Evolutionary conservation across 2,888 invertebrate species (phyloP).

Genomic region (Stenodema calcarata): DNA sequence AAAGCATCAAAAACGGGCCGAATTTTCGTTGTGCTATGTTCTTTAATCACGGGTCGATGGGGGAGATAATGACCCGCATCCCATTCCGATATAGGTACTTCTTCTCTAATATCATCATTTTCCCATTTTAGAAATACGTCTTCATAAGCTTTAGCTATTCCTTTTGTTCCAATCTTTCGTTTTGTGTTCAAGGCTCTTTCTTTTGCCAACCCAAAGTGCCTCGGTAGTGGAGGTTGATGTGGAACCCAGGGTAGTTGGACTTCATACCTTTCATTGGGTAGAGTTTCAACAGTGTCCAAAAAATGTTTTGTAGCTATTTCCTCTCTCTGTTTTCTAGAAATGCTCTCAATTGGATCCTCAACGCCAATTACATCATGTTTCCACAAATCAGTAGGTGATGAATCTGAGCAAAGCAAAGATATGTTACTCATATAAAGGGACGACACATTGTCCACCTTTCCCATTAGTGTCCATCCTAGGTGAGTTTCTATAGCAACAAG

Average conservation of each 20-base stretch:
- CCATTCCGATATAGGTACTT: background rate
- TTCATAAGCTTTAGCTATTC: background rate
- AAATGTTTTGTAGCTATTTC: conserved; percentile 32
- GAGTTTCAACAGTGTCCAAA: conserved; percentile 56
- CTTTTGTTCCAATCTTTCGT: background rate
- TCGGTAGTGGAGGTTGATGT: background rate
- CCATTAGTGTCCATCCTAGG: conserved; percentile 31
- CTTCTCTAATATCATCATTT: conserved; percentile 12
- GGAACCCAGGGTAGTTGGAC: background rate
- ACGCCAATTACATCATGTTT: conserved; percentile 37
- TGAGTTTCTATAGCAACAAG: conserved; percentile 11
- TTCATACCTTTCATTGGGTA: conserved; percentile 58
- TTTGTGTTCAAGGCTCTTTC: background rate
- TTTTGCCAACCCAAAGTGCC: background rate
- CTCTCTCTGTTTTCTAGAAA: no score
- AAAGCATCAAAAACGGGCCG: conserved; percentile 42
- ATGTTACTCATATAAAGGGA: conserved; percentile 25
- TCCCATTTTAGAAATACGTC: background rate
- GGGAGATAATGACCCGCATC: conserved; percentile 35
- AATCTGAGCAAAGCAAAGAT: background rate
- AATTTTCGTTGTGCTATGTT: conserved; percentile 19
- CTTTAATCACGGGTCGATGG: conserved; percentile 38
- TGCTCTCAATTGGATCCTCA: background rate
- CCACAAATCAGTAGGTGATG: conserved; percentile 37
- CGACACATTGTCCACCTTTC: background rate